Evolutionary conservation across 2,113 vertebrate species (phyloP).

Genomic region (Climacteris rufus): DNA sequence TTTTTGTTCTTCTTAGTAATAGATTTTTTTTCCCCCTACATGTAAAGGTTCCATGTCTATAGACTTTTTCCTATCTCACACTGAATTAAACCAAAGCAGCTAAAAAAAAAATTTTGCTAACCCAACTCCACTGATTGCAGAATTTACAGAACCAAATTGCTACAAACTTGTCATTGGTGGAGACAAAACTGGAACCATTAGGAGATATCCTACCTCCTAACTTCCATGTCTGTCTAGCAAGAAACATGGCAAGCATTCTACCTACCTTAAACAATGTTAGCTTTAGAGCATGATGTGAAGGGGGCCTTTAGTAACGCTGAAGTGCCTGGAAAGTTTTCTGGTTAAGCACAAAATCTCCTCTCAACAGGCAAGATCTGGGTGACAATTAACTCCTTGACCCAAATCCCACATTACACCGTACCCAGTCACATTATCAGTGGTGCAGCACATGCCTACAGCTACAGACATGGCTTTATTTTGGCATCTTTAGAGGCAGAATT

Average conservation of each 20-base stretch:
- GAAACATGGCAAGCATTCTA: neutral
- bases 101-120: neutral
- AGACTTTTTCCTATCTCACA: neutral
- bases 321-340: neutral
- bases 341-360: neutral
- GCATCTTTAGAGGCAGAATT: neutral
- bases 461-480: neutral
- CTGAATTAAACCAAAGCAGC: neutral
- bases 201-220: neutral
- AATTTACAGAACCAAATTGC: neutral
- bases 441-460: neutral
- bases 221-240: neutral
- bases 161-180: neutral
- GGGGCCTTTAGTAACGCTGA: neutral
- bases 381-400: neutral
- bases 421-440: neutral
- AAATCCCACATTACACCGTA: accelerated
- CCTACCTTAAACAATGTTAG: neutral
- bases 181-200: neutral
- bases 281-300: neutral
- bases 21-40: neutral
- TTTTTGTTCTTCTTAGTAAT: neutral
- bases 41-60: neutral
- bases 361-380: neutral
- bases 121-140: neutral